Percentiles rank a stretch among this genome's conserved stretches.
Conservation (phyloP, 2,113 vertebrate species). For the Python bivittatus region DNA sequence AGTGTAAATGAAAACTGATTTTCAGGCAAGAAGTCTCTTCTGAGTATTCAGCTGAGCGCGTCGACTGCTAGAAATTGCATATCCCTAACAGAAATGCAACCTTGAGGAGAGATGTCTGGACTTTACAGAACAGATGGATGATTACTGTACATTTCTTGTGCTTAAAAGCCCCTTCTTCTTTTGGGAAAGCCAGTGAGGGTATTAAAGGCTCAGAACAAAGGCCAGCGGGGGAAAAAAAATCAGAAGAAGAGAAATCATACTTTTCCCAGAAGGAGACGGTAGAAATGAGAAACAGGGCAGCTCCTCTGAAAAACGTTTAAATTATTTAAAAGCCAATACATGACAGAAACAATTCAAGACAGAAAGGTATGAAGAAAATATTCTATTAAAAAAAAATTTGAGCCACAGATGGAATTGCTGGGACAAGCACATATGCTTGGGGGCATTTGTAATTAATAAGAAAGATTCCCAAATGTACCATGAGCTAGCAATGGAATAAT, state of each 20-base stretch:
- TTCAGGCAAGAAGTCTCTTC: neutral
- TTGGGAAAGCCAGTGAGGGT: constrained; percentile 7
- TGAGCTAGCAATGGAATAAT: neutral
- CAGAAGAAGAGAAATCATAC: constrained; percentile 58
- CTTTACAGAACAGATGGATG: constrained; percentile 3
- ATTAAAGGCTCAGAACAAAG: constrained; percentile 61
- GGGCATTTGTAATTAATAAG: constrained; percentile 14
- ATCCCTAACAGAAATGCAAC: neutral
- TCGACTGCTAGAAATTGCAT: neutral
- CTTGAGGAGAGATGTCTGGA: neutral
- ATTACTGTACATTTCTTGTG: neutral
- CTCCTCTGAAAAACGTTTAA: constrained; percentile 32
- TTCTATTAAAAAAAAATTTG: constrained; percentile 35
- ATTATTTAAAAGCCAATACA: constrained; percentile 67
- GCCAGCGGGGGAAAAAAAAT: constrained; percentile 48
- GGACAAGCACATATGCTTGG: neutral
- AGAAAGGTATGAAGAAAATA: constrained; percentile 30
- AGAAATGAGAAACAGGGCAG: constrained; percentile 57
- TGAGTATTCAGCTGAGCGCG: neutral
- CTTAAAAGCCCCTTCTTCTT: constrained; percentile 42
- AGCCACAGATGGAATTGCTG: neutral
- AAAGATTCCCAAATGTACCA: neutral
- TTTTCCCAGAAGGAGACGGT: constrained; percentile 54
- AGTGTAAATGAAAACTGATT: neutral
- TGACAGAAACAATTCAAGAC: constrained; percentile 56